Evolutionary conservation across 2,797 vertebrate species (phyloP).

Genomic region (Tenualosa thibaudeaui): DNA sequence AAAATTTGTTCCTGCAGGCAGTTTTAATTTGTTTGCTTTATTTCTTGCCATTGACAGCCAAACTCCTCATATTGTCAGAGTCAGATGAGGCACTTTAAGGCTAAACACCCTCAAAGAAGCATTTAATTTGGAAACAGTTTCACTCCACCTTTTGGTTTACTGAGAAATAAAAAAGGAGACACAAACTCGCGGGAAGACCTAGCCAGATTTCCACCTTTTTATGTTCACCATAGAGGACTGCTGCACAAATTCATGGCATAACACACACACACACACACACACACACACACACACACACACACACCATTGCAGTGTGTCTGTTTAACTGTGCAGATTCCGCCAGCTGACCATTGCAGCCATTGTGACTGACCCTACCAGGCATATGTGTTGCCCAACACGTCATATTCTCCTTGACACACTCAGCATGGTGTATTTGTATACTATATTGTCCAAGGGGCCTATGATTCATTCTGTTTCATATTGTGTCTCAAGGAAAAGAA

Average conservation of each 20-base stretch:
- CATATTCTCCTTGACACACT: not conserved
- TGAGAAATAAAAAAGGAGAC: not conserved
- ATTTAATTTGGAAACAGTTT: not conserved
- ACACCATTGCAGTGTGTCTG: not conserved
- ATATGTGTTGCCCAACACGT: not conserved
- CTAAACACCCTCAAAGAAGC: not conserved
- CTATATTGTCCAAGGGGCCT: not conserved
- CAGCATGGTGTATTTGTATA: not conserved
- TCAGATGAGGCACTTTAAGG: not conserved
- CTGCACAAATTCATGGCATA: not conserved
- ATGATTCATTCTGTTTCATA: conserved; percentile 8
- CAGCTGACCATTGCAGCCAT: not conserved
- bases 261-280: no score
- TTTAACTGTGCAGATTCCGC: not conserved
- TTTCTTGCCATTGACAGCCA: not conserved
- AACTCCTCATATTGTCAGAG: not conserved
- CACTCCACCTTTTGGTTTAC: not conserved
- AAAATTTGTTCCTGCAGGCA: not conserved
- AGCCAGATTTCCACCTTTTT: not conserved
- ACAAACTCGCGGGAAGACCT: not conserved
- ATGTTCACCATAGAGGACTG: not conserved
- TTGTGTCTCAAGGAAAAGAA: conserved; percentile 16
- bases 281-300: not conserved
- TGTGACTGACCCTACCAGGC: not conserved
- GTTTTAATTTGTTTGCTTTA: not conserved